Evolutionary conservation across 2,797 vertebrate genomes (phyloP).

Genomic region (Petrocephalus schoutedeni): DNA sequence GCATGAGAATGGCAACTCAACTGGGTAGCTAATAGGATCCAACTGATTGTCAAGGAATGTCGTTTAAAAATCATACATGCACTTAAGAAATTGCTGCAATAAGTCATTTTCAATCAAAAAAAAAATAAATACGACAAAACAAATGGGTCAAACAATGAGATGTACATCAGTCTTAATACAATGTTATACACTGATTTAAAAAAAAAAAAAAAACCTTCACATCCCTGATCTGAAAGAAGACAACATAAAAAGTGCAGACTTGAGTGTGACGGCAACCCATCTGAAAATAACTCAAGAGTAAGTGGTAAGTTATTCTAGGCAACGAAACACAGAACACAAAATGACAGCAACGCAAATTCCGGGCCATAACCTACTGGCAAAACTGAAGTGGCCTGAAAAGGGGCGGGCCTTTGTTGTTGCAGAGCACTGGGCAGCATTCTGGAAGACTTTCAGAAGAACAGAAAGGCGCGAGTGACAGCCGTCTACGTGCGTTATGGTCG

Average conservation of each 20-base stretch:
- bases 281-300: background rate
- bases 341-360: background rate
- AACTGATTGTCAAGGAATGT: constrained; percentile 43
- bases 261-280: constrained; percentile 1
- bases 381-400: background rate
- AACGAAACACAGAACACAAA: background rate
- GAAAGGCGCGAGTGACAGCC: background rate
- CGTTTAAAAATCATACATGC: constrained; percentile 9
- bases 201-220: background rate
- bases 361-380: background rate
- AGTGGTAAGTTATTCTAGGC: constrained; percentile 40
- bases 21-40: constrained; percentile 20
- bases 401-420: background rate
- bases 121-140: constrained; percentile 10
- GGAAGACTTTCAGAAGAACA: background rate
- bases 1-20: constrained; percentile 1
- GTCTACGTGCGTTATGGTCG: constrained; percentile 20
- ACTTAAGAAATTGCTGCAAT: constrained; percentile 10
- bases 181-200: constrained; percentile 33
- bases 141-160: constrained; percentile 10
- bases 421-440: background rate
- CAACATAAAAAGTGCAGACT: constrained; percentile 30
- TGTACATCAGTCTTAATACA: constrained; percentile 33
- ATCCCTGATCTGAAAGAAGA: constrained; percentile 25
- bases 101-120: constrained; percentile 19